Base-by-base conservation (phyloP, 2,888 invertebrate species). In the Ennomos fuscantarius region DNA sequence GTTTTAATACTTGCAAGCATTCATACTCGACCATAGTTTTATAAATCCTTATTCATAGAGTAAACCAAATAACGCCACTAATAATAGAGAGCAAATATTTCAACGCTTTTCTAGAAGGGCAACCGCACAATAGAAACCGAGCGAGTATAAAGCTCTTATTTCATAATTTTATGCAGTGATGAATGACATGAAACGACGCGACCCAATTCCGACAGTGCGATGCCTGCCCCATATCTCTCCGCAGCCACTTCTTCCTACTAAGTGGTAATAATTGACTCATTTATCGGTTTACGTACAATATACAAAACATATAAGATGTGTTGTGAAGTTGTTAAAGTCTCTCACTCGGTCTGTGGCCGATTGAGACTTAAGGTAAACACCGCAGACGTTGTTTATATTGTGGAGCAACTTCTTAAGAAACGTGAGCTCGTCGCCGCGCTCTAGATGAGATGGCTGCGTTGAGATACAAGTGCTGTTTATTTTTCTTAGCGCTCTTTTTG, bases 401-500 rank as follows among this genome's bases (percentile, higher is more conserved):
- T 76, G 72, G 68, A 74, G 66, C 72, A 77, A 78, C 81, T 82
- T 84, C 84, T 87, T 82, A 84, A 81, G 86, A 83, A 88, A 86
- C 79, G 83, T 76, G 79, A 82, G 81, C 73, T 61, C 74, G 76
- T 73, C 76, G 66, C 70, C 72, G 69, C 73, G 81, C 82, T 82
- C 77, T 76, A 87, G 79, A 88, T 86, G 87, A 86, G 88, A 87
- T 79, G 87, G 75, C 73, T 69, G 80, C 86, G 87, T 87, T 84
- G 84, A 87, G 78, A 85, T 81, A 85, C 81, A 83, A 87, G 87
- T 81, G 86, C 72, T 87, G 84, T 88, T 85, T 89, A 85, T 87
- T 84, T 88, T 84, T 76, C 83, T 75, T 78, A 75, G 72, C 75
- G 75, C 73, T 81, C 82, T 82, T 85, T 87, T 82, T 79, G 74